These are phyloP conservation scores for Syrista parreyssii DNA, from an alignment of 2,888 invertebrate species.

Conservation along the genomic window DNA sequence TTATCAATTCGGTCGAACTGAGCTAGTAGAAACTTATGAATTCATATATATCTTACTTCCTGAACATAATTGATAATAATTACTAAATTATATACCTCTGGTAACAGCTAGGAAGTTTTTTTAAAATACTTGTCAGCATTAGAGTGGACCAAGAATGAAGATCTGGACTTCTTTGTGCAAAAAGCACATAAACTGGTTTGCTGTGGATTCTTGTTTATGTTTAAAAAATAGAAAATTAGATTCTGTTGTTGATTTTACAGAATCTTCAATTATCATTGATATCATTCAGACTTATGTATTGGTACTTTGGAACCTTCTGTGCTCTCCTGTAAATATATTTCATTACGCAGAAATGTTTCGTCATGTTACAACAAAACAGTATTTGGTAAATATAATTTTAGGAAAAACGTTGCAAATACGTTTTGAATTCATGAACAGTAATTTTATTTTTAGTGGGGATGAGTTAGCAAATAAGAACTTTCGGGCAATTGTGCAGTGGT, in stretches of 20 bases:
- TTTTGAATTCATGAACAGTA: neutral
- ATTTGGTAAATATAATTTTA: neutral
- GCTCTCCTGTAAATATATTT: too few relatives aligned
- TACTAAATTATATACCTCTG: neutral
- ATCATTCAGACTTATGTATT: too few relatives aligned
- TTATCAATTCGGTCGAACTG: constrained; percentile 23
- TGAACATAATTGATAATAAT: neutral
- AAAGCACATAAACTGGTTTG: neutral
- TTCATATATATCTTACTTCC: neutral
- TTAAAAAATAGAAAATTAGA: neutral
- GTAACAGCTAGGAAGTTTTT: neutral
- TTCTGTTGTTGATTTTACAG: too few relatives aligned
- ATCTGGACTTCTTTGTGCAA: neutral
- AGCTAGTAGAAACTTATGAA: constrained; percentile 17
- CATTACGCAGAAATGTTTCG: too few relatives aligned
- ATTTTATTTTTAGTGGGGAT: neutral
- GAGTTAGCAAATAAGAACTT: neutral
- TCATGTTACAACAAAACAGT: neutral
- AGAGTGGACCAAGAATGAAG: neutral
- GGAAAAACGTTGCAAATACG: neutral
- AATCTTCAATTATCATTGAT: too few relatives aligned
- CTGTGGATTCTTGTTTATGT: neutral
- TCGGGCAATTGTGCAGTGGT: constrained; percentile 10
- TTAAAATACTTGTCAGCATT: neutral
- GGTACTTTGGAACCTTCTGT: too few relatives aligned